Conservation (phyloP, 2,888 invertebrate genomes). For the Hydrotaea cyrtoneurina region DNA sequence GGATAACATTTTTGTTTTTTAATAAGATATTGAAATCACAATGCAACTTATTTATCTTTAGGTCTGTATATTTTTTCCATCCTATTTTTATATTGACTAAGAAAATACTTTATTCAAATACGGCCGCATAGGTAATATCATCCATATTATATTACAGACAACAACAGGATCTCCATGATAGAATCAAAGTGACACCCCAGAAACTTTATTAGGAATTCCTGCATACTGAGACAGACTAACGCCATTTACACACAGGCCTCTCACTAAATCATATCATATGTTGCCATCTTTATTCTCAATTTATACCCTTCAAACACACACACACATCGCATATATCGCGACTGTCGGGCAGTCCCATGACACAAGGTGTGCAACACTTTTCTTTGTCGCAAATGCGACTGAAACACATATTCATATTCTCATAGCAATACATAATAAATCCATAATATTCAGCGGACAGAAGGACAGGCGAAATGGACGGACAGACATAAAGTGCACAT, state of each 20-base stretch:
- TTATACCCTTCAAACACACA: conserved; percentile 1
- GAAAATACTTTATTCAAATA: no score
- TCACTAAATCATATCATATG: conserved; percentile 11
- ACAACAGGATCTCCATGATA: conserved; percentile 14
- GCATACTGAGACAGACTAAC: background rate
- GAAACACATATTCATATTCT: conserved; percentile 26
- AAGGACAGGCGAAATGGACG: background rate
- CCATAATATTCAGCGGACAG: conserved; percentile 17
- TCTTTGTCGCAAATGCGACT: background rate
- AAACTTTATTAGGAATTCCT: background rate
- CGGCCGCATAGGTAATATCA: background rate
- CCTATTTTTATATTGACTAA: no score
- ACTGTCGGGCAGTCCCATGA: background rate
- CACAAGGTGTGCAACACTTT: conserved; percentile 30
- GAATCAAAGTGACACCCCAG: conserved; percentile 30
- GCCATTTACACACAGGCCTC: background rate
- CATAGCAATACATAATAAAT: conserved; percentile 31
- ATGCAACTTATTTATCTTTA: no score
- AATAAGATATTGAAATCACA: no score
- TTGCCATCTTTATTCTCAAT: conserved; percentile 3
- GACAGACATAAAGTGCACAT: background rate
- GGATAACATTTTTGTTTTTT: no score
- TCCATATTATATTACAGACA: background rate
- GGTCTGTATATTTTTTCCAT: no score
- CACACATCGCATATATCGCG: background rate